These are phyloP conservation scores for Pocota personata DNA, from an alignment of 2,888 invertebrate genomes.

Conservation along the genomic window DNA sequence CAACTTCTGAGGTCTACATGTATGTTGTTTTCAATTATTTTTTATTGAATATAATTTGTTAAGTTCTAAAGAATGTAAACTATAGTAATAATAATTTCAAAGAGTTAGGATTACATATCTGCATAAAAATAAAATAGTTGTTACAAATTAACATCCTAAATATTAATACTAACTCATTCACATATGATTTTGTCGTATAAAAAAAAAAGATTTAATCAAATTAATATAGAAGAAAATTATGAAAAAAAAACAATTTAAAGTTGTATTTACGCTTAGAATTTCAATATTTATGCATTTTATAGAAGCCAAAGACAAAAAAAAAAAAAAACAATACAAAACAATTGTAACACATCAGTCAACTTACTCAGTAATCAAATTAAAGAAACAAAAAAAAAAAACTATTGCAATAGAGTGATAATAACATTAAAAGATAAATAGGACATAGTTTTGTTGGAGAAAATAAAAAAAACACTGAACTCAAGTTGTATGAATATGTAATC, in stretches of 20 bases:
- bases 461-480: constrained; percentile 8
- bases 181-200: constrained; percentile 44
- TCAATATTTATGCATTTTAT: constrained; percentile 65
- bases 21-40: not conserved
- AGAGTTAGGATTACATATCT: constrained; percentile 69
- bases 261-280: constrained; percentile 65
- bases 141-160: constrained; percentile 49
- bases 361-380: constrained; percentile 38
- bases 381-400: constrained; percentile 27
- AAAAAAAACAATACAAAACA: constrained; percentile 11
- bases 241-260: constrained; percentile 33
- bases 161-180: constrained; percentile 48
- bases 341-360: constrained; percentile 48
- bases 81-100: constrained; percentile 14
- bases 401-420: constrained; percentile 54
- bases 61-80: constrained; percentile 20
- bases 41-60: not conserved
- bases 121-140: constrained; percentile 26
- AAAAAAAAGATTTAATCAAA: constrained; percentile 17
- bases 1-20: not conserved
- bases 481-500: constrained; percentile 37
- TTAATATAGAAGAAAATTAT: constrained; percentile 26
- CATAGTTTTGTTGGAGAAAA: constrained; percentile 29
- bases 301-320: constrained; percentile 46
- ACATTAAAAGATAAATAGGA: constrained; percentile 15